Conservation (phyloP, 37 sponge, comb jelly and placozoan species). For the Amphimedon queenslandica region DNA sequence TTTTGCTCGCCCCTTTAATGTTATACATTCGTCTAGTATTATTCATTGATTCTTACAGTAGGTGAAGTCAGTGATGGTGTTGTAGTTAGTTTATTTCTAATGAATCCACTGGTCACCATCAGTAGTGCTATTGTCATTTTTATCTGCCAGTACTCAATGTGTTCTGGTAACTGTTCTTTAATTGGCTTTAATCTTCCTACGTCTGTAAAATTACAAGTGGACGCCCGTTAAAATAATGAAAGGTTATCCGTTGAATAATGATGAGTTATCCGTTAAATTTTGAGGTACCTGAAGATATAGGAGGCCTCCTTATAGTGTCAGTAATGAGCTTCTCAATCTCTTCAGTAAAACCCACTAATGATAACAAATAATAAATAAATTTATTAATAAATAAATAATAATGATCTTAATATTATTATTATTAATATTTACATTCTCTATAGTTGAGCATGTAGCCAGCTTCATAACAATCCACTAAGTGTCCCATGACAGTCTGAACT, state of each 20-base stretch:
- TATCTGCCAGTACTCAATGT: slow-evolving; percentile 25
- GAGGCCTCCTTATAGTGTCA: slow-evolving; percentile 29
- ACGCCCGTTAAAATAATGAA: not conserved
- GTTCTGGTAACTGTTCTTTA: slow-evolving; percentile 27
- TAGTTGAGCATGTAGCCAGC: slow-evolving; percentile 47
- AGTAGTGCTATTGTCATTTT: slow-evolving; percentile 41
- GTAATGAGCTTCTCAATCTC: slow-evolving; percentile 21
- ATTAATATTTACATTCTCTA: slow-evolving; percentile 25
- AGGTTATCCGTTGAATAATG: too few species aligned
- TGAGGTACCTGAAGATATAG: slow-evolving; percentile 49
- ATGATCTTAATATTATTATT: not conserved
- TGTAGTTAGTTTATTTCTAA: not conserved
- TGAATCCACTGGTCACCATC: slow-evolving; percentile 32
- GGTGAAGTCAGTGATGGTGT: not conserved
- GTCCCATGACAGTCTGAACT: slow-evolving; percentile 7
- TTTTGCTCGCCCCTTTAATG: too few species aligned
- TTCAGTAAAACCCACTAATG: slow-evolving; percentile 32
- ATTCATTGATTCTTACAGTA: too few species aligned
- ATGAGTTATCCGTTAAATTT: too few species aligned
- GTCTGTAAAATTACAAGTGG: slow-evolving; percentile 1
- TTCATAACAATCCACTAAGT: slow-evolving; percentile 34
- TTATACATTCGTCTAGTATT: too few species aligned
- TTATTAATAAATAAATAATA: not conserved
- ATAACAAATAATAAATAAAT: not conserved
- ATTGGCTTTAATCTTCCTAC: slow-evolving; percentile 17